These are phyloP conservation scores for Microtus oregoni DNA, from an alignment of 2,113 vertebrate genomes.

Conservation along the genomic window DNA sequence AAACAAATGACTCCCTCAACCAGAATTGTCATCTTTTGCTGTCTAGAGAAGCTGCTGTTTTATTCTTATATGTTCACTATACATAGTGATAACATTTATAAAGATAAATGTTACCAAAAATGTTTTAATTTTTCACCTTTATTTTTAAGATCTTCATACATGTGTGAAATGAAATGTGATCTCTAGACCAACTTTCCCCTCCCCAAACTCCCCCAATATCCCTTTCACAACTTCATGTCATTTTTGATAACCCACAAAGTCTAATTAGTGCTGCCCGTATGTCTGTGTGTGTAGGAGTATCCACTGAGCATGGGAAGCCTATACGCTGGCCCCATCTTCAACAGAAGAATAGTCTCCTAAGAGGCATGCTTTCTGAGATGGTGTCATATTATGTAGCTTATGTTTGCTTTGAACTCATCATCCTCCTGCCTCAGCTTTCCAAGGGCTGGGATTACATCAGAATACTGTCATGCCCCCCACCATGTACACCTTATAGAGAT, in stretches of 20 bases:
- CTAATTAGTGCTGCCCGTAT: not conserved
- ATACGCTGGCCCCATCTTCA: not conserved
- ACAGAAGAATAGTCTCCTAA: not conserved
- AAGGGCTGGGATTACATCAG: not conserved
- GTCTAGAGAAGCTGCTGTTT: not conserved
- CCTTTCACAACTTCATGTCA: not conserved
- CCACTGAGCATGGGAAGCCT: not conserved
- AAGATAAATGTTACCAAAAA: not conserved
- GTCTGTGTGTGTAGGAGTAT: no score
- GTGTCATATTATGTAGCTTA: not conserved
- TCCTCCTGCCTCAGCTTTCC: not conserved
- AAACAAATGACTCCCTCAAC: not conserved
- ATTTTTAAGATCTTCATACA: not conserved
- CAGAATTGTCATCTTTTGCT: not conserved
- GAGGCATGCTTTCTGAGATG: not conserved
- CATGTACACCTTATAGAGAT: not conserved
- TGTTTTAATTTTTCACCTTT: not conserved
- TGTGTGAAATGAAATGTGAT: not conserved
- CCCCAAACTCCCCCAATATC: not conserved
- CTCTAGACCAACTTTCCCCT: no score
- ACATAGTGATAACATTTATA: not conserved
- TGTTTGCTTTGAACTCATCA: not conserved
- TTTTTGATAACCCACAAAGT: not conserved
- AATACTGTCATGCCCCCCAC: no score
- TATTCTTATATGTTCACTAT: not conserved